These are phyloP conservation scores for Parochlus steinenii DNA, from an alignment of 2,888 invertebrate genomes.

Conservation along the genomic window DNA sequence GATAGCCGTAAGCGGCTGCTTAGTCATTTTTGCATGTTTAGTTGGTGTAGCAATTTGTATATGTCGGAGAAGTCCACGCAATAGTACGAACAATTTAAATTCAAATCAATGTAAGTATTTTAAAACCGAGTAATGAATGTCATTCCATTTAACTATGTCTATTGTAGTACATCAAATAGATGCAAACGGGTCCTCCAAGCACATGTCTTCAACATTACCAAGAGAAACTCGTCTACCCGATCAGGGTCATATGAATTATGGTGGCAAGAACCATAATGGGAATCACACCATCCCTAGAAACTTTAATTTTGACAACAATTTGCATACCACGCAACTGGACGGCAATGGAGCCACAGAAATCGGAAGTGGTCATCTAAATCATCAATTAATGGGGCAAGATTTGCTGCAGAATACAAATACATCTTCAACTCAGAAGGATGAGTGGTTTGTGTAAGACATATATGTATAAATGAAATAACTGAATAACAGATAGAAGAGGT, in stretches of 20 bases:
- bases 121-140: background rate
- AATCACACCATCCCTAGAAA: constrained; percentile 11
- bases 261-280: constrained; percentile 8
- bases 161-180: constrained; percentile 55
- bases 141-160: background rate
- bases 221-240: constrained; percentile 49
- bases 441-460: constrained; percentile 72
- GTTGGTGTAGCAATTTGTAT: constrained; percentile 58
- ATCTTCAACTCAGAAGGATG: constrained; percentile 72
- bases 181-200: constrained; percentile 50
- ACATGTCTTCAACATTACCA: constrained; percentile 40
- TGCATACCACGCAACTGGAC: constrained; percentile 35
- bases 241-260: constrained; percentile 45
- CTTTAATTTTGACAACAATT: constrained; percentile 8
- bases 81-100: constrained; percentile 32
- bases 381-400: constrained; percentile 30
- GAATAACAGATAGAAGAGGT: no score
- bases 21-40: constrained; percentile 50
- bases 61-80: constrained; percentile 47
- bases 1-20: constrained; percentile 48
- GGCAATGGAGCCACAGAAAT: constrained; percentile 82
- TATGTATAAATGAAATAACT: no score
- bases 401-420: constrained; percentile 51
- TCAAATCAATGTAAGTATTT: constrained; percentile 29
- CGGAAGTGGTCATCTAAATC: constrained; percentile 74